A percentile compares a stretch with the other conserved stretches of the same genome.
Evolutionary conservation across 2,113 vertebrate species (phyloP).

Genomic region (Oryzias celebensis): DNA sequence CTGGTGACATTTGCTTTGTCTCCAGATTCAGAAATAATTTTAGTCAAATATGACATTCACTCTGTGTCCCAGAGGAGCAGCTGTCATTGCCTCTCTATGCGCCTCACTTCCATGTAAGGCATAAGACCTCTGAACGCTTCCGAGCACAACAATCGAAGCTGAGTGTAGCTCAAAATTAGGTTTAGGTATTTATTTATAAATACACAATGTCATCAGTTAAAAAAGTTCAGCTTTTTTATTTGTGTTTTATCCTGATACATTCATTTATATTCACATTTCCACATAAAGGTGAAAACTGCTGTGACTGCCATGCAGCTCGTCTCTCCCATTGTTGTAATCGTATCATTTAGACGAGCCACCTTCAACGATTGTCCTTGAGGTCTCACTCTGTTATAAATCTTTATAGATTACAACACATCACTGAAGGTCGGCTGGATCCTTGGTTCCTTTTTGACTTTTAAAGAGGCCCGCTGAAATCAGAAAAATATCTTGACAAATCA

Average conservation of each 20-base stretch:
- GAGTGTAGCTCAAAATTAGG: background rate
- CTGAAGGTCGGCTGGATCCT: constrained; percentile 28
- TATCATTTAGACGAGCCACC: constrained; percentile 11
- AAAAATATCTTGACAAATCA: too few relatives aligned
- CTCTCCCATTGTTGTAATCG: constrained; percentile 8
- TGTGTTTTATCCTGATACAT: too few relatives aligned
- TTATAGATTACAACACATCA: constrained; percentile 4
- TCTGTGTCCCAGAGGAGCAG: constrained; percentile 2
- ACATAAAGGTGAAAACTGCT: background rate
- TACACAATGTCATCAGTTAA: too few relatives aligned
- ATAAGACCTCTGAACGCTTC: background rate
- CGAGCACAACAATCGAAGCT: background rate
- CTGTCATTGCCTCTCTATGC: background rate
- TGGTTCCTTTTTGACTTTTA: too few relatives aligned
- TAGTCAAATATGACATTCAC: constrained; percentile 14
- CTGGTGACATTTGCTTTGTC: constrained; percentile 17
- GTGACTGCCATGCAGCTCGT: constrained; percentile 6
- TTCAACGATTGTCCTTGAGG: constrained; percentile 1
- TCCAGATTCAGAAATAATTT: constrained; percentile 11
- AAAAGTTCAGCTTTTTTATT: too few relatives aligned
- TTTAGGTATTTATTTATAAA: too few relatives aligned
- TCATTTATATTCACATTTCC: constrained; percentile 1
- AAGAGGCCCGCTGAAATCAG: too few relatives aligned
- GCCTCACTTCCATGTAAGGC: background rate
- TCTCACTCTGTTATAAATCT: constrained; percentile 10